A percentile compares a stretch with the other conserved stretches of the same genome.
phyloP scores from a whole-genome alignment of 2,797 vertebrate genomes.

The Cetoscarus ocellatus region DNA sequence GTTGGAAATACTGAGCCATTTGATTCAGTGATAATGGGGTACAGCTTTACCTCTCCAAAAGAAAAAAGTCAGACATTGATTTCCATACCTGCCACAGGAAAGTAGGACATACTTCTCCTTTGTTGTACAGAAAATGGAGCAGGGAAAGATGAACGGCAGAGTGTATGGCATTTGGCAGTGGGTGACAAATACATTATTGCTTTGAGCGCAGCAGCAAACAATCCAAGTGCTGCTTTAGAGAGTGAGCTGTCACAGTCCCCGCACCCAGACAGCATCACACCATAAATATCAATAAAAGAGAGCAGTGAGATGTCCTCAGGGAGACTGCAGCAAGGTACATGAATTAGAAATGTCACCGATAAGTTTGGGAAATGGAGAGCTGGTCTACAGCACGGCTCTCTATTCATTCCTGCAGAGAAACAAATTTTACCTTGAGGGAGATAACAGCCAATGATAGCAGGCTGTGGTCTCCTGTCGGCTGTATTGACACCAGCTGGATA shows the following conservation, averaged over 20 bases:
- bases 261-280: slow-evolving; percentile 62
- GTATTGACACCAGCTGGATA: slow-evolving; percentile 37
- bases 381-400: slow-evolving; percentile 31
- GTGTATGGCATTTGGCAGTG: slow-evolving; percentile 70
- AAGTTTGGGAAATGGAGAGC: slow-evolving; percentile 56
- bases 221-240: slow-evolving; percentile 70
- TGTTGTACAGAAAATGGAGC: slow-evolving; percentile 66
- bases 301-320: slow-evolving; percentile 71
- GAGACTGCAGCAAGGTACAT: slow-evolving; percentile 61
- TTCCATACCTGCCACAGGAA: slow-evolving; percentile 44
- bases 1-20: slow-evolving; percentile 24
- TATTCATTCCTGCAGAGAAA: slow-evolving; percentile 62
- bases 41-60: slow-evolving; percentile 16
- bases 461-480: slow-evolving; percentile 32
- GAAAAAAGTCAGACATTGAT: slow-evolving; percentile 25
- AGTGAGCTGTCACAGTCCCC: slow-evolving; percentile 76
- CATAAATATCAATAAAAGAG: slow-evolving; percentile 83
- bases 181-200: slow-evolving; percentile 82
- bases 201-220: slow-evolving; percentile 73
- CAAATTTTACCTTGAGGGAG: slow-evolving; percentile 55
- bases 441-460: slow-evolving; percentile 37
- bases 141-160: slow-evolving; percentile 70
- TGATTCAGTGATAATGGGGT: slow-evolving; percentile 29
- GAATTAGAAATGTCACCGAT: slow-evolving; percentile 78
- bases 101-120: slow-evolving; percentile 66